Conservation (phyloP, 2,113 vertebrate genomes). For the Asarcornis scutulata region DNA sequence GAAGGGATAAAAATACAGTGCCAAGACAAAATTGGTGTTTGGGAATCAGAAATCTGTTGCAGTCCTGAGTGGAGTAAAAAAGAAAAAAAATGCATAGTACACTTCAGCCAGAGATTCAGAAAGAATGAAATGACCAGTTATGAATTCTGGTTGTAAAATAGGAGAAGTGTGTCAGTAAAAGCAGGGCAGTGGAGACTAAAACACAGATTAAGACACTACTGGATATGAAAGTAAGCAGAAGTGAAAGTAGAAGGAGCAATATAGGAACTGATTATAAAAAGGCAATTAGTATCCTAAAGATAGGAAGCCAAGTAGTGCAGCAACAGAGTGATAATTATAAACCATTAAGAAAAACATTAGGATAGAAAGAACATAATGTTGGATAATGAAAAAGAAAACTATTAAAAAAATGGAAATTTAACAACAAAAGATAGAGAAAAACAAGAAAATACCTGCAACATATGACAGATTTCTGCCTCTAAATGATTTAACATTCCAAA, state of each 20-base stretch:
- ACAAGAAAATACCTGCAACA: background rate
- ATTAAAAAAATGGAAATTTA: background rate
- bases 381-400: background rate
- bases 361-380: background rate
- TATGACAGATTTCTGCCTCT: background rate
- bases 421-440: background rate
- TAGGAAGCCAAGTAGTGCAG: background rate
- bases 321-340: constrained; percentile 29
- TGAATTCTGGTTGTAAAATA: constrained; percentile 23
- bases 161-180: background rate
- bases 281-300: constrained; percentile 13
- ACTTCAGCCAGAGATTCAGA: background rate
- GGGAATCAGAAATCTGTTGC: background rate
- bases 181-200: background rate
- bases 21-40: constrained; percentile 26
- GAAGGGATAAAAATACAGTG: background rate
- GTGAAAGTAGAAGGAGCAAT: background rate
- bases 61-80: background rate
- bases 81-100: background rate
- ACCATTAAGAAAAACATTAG: background rate
- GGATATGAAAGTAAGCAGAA: constrained; percentile 7
- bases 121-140: constrained; percentile 16
- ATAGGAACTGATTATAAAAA: constrained; percentile 38
- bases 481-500: background rate
- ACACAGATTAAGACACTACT: background rate